Conservation (phyloP, 92 coral and sea anemone genomes). For the Pocillopora grandis region DNA sequence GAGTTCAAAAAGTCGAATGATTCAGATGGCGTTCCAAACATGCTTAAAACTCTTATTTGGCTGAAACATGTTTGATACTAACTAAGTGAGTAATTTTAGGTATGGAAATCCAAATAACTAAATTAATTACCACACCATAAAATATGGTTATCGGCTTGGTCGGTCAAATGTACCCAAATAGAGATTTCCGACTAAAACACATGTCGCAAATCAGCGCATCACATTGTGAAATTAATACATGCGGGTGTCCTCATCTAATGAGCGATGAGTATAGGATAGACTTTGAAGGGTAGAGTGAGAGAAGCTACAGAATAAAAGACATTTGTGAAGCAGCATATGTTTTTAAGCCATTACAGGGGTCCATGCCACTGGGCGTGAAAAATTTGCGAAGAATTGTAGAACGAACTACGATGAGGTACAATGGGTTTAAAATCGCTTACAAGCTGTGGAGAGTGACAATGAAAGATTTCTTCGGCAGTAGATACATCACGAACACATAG, state of each 20-base stretch:
- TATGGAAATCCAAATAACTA: neutral
- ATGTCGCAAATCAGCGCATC: neutral
- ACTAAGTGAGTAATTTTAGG: neutral
- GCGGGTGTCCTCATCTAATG: too few relatives aligned
- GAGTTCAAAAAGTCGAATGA: neutral
- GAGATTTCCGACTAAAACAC: constrained; percentile 19
- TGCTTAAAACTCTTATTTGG: neutral
- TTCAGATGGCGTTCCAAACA: neutral
- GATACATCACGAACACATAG: neutral
- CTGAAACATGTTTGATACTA: neutral
- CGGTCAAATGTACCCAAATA: neutral
- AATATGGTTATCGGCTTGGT: neutral
- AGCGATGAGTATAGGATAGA: neutral
- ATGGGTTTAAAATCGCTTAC: constrained; percentile 12
- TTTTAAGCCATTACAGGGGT: constrained; percentile 1
- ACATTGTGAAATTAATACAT: constrained; percentile 11
- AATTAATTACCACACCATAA: too few relatives aligned
- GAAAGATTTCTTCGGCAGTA: constrained; percentile 4
- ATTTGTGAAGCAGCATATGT: neutral
- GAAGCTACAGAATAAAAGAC: neutral
- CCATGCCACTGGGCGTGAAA: neutral
- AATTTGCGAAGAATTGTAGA: constrained; percentile 21
- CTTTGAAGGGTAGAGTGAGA: neutral
- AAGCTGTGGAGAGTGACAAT: constrained; percentile 3
- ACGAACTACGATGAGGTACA: neutral